Conservation (phyloP, 2,113 vertebrate species). For the Tenebrosternarchus preto region DNA sequence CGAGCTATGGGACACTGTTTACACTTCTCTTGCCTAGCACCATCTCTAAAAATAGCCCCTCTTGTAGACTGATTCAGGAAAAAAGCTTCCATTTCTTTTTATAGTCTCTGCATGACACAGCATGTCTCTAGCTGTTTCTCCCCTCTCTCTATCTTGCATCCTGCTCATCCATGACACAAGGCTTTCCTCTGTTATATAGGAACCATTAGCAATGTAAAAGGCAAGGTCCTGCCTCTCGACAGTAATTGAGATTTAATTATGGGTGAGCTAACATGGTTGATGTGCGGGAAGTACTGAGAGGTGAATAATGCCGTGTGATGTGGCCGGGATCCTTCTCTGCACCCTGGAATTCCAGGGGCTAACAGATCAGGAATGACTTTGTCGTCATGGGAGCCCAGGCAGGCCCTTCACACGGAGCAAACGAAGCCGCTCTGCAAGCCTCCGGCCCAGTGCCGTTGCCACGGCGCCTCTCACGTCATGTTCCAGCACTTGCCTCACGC, state of each 20-base stretch:
- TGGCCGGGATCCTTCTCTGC: constrained; percentile 55
- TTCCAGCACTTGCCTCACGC: too few species aligned
- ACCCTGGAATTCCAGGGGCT: constrained; percentile 69
- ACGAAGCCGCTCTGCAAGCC: neutral
- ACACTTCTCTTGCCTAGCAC: constrained; percentile 57
- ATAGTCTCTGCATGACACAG: constrained; percentile 71
- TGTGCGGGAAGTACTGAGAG: constrained; percentile 64
- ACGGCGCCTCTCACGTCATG: neutral
- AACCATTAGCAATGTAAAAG: constrained; percentile 73
- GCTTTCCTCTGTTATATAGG: constrained; percentile 68
- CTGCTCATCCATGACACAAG: constrained; percentile 61
- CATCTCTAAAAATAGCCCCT: constrained; percentile 73
- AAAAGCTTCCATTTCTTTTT: constrained; percentile 63
- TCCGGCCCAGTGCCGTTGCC: neutral
- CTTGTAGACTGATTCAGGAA: constrained; percentile 61
- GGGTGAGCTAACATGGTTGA: constrained; percentile 77
- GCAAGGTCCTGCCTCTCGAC: constrained; percentile 74
- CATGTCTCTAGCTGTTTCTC: constrained; percentile 54
- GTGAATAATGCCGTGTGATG: constrained; percentile 71
- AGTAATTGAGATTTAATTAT: constrained; percentile 78
- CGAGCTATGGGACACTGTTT: constrained; percentile 55
- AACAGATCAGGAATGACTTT: constrained; percentile 69
- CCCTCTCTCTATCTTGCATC: constrained; percentile 4
- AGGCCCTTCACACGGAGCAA: neutral
- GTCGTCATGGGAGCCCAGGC: constrained; percentile 27